A percentile compares a stretch with the other conserved stretches of the same genome.
These are phyloP conservation scores for Margarornis squamiger DNA, from an alignment of 2,797 vertebrate species.

Conservation along the genomic window DNA sequence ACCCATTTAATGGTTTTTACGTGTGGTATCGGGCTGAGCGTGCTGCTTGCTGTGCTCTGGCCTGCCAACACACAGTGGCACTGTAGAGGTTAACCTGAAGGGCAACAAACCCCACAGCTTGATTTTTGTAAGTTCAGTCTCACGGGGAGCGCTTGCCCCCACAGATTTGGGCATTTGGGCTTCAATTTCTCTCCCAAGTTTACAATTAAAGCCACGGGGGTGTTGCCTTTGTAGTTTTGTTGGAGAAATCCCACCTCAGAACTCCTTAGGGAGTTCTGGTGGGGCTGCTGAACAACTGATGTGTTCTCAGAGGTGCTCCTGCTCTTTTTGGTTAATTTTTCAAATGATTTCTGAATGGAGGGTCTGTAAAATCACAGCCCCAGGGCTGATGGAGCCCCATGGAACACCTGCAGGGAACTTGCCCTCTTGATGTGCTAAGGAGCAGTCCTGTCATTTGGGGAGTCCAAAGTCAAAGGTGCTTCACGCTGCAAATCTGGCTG, in stretches of 20 bases:
- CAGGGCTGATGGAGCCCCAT: not conserved
- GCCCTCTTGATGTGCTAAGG: not conserved
- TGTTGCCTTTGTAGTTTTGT: not conserved
- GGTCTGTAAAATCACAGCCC: not conserved
- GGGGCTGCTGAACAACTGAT: not conserved
- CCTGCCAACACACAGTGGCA: slow-evolving; percentile 37
- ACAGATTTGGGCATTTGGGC: not conserved
- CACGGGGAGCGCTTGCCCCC: not conserved
- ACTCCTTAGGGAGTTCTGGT: not conserved
- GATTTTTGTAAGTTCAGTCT: not conserved
- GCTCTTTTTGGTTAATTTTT: not conserved
- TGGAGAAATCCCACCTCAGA: not conserved
- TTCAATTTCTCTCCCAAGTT: not conserved
- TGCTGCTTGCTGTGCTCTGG: not conserved
- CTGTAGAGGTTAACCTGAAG: slow-evolving; percentile 64
- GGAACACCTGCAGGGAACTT: not conserved
- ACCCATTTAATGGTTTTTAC: not conserved
- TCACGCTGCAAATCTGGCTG: not conserved
- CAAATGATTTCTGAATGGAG: not conserved
- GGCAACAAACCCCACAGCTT: slow-evolving; percentile 31
- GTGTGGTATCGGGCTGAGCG: not conserved
- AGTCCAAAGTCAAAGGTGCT: not conserved
- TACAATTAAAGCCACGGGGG: not conserved
- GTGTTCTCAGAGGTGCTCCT: not conserved
- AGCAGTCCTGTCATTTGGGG: not conserved